Percentiles rank a stretch among this genome's conserved stretches.
Conservation (phyloP, 2,113 vertebrate genomes). For the Salvelinus namaycush region DNA sequence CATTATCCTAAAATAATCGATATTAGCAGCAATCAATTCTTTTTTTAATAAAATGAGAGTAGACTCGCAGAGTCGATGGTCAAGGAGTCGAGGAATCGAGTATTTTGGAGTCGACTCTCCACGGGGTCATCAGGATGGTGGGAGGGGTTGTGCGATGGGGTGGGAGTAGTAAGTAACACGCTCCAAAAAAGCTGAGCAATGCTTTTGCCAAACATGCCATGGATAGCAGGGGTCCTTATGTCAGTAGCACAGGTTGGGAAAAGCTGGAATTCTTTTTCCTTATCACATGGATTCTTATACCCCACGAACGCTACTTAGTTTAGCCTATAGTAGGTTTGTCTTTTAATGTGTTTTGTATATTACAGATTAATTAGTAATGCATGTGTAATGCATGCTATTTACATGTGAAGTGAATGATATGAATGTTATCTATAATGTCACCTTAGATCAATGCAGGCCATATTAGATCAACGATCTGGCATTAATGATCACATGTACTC, state of each 20-base stretch:
- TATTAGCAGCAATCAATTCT: neutral
- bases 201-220: slow-evolving; percentile 47
- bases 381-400: neutral
- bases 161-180: slow-evolving; percentile 14
- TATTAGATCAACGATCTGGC: too few relatives aligned
- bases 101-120: too few relatives aligned
- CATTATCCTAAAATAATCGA: neutral
- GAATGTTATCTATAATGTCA: too few relatives aligned
- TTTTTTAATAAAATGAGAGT: too few relatives aligned
- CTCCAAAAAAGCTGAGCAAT: slow-evolving; percentile 59
- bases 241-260: slow-evolving; percentile 43
- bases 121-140: neutral
- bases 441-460: too few relatives aligned
- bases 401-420: neutral
- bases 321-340: neutral
- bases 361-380: neutral
- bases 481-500: too few relatives aligned
- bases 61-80: too few relatives aligned
- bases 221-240: slow-evolving; percentile 37
- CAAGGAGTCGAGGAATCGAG: too few relatives aligned
- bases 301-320: neutral
- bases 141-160: slow-evolving; percentile 23
- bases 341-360: neutral
- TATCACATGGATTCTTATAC: neutral
- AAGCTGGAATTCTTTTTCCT: slow-evolving; percentile 17